Evolutionary conservation across 1,140 invertebrate species (phyloP).

Genomic region (Oppia nitens): DNA sequence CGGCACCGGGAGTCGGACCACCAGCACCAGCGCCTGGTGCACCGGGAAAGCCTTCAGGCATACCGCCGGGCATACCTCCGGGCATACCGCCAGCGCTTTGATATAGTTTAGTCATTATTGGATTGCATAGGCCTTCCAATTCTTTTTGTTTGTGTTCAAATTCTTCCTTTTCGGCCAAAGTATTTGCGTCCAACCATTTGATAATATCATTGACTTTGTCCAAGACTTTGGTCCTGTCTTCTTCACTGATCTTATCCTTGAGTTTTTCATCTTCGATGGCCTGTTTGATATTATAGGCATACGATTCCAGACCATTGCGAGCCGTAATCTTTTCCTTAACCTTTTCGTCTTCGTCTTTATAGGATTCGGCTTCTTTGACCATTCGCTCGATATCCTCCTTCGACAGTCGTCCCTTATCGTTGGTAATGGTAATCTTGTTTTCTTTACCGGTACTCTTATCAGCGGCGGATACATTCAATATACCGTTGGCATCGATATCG

Average conservation of each 20-base stretch:
- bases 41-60: constrained; percentile 1
- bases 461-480: constrained; percentile 36
- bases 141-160: constrained; percentile 76
- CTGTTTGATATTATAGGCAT: constrained; percentile 53
- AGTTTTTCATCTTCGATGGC: constrained; percentile 38
- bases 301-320: constrained; percentile 40
- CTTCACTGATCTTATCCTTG: constrained; percentile 49
- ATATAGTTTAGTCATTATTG: constrained; percentile 34
- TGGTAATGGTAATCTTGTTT: constrained; percentile 95
- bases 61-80: constrained; percentile 22
- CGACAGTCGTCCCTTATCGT: constrained; percentile 95
- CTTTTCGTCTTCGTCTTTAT: constrained; percentile 77
- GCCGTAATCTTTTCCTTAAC: constrained; percentile 54
- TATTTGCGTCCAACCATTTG: constrained; percentile 84
- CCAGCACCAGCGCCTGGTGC: neutral
- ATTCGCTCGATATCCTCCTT: constrained; percentile 94
- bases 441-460: constrained; percentile 71
- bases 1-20: constrained; percentile 9
- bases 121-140: constrained; percentile 27
- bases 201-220: constrained; percentile 87
- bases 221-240: constrained; percentile 65
- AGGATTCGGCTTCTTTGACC: constrained; percentile 95
- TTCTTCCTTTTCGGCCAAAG: constrained; percentile 68
- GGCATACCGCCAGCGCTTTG: constrained; percentile 27
- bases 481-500: no score